Conservation (phyloP, 2,113 vertebrate genomes). For the Murina feae region DNA sequence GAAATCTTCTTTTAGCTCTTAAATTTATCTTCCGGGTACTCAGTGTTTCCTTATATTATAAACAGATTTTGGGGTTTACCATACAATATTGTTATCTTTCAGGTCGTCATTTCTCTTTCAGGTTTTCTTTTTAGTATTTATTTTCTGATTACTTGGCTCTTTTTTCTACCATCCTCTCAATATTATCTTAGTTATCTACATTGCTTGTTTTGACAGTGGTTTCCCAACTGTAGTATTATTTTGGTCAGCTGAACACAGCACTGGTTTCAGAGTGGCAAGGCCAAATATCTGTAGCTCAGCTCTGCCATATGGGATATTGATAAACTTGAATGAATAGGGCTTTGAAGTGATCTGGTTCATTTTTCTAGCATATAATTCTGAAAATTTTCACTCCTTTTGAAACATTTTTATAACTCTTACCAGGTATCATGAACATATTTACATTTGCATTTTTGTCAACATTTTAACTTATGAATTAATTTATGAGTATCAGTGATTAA, state of each 20-base stretch:
- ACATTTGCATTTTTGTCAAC: neutral
- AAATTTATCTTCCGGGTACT: neutral
- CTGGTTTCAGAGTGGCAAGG: neutral
- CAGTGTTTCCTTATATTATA: neutral
- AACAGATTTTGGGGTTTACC: neutral
- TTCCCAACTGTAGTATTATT: neutral
- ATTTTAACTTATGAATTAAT: neutral
- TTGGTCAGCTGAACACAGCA: neutral
- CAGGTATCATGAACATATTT: neutral
- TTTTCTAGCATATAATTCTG: neutral
- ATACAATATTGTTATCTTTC: neutral
- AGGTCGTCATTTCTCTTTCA: neutral
- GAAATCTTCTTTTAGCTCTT: neutral
- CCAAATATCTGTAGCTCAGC: neutral
- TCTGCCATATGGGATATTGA: neutral
- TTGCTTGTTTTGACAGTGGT: neutral
- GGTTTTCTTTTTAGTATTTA: neutral
- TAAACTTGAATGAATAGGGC: neutral
- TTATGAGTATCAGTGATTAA: neutral
- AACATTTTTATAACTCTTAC: neutral
- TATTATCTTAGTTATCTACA: neutral
- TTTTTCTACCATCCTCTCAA: neutral
- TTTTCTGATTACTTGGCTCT: neutral
- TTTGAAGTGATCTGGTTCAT: slow-evolving; percentile 4
- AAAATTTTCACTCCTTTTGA: neutral